Conservation (phyloP, 2,113 vertebrate genomes). For the Onychostruthus taczanowskii region DNA sequence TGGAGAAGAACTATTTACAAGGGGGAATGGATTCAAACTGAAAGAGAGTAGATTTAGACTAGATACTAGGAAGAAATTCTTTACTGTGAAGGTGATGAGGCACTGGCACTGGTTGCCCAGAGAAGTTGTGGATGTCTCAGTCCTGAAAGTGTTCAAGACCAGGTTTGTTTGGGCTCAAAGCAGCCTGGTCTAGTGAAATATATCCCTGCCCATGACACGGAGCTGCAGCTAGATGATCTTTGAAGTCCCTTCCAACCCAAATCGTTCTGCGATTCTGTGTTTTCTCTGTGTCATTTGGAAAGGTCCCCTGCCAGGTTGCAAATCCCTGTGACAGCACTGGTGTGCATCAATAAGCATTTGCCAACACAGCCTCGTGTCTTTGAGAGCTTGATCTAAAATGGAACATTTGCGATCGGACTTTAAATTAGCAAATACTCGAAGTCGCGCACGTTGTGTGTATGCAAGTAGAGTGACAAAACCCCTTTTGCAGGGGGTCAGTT, state of each 20-base stretch:
- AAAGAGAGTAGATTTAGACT: background rate
- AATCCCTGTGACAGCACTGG: background rate
- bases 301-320: background rate
- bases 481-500: background rate
- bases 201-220: background rate
- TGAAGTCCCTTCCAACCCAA: background rate
- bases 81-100: background rate
- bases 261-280: background rate
- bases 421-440: background rate
- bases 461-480: background rate
- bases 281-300: background rate
- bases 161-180: background rate
- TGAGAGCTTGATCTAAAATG: background rate
- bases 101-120: background rate
- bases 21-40: background rate
- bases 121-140: background rate
- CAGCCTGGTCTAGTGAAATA: background rate
- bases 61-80: background rate
- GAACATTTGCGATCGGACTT: background rate
- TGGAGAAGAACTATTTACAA: background rate
- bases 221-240: background rate
- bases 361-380: background rate
- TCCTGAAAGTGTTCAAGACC: background rate
- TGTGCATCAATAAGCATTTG: fast-evolving
- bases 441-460: too few species aligned